A percentile compares a stretch with the other conserved stretches of the same genome.
Conservation (phyloP, 37 sponge, comb jelly and placozoan species). For the Chondrilla cf. caribensis region DNA sequence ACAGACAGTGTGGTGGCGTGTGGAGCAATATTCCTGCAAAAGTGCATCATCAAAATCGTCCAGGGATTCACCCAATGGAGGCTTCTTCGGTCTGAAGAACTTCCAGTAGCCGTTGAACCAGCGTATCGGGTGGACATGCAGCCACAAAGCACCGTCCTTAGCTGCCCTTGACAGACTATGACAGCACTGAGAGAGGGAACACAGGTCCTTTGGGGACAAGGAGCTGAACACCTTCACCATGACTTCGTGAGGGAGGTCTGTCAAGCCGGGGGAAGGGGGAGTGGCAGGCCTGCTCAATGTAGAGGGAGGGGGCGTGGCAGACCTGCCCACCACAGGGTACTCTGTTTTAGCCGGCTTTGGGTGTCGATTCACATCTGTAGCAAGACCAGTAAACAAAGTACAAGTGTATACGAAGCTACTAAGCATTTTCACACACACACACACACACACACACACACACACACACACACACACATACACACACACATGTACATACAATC, state of each 20-base stretch:
- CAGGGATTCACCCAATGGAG: background rate
- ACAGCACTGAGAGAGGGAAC: conserved; percentile 33
- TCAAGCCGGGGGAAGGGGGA: conserved; percentile 30
- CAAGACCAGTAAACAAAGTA: background rate
- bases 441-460: no score
- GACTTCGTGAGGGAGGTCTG: conserved; percentile 62
- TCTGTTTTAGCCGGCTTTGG: conserved; percentile 1
- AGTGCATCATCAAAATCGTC: conserved; percentile 8
- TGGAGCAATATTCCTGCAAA: background rate
- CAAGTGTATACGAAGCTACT: background rate
- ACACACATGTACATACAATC: no score
- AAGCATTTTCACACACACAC: no score
- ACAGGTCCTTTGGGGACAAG: conserved; percentile 65
- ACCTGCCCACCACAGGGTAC: conserved; percentile 28
- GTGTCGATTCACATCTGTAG: background rate
- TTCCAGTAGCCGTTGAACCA: conserved; percentile 50
- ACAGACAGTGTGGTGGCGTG: no score
- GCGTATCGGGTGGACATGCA: conserved; percentile 68
- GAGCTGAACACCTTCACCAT: conserved; percentile 44
- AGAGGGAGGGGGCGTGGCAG: conserved; percentile 47
- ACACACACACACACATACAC: no score
- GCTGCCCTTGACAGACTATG: conserved; percentile 23
- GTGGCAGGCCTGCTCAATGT: conserved; percentile 56
- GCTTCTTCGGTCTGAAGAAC: conserved; percentile 26
- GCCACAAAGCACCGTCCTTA: conserved; percentile 58